Evolutionary conservation across 1,140 invertebrate genomes (phyloP).

Genomic region (Sinella curviseta): DNA sequence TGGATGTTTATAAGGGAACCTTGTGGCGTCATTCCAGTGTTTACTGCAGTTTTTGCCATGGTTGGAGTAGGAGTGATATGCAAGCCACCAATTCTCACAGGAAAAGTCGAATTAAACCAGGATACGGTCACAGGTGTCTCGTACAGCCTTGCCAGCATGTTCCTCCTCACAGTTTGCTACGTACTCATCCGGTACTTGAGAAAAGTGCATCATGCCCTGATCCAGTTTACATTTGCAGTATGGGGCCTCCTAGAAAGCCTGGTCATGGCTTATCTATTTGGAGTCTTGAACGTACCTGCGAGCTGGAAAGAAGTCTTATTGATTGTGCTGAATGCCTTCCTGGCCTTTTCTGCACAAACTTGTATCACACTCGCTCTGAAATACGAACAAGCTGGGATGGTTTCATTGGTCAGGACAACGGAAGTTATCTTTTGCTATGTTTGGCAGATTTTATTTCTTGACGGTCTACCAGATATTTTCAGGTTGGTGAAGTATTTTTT

Average conservation of each 20-base stretch:
- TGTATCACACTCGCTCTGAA: conserved; percentile 40
- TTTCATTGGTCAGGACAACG: conserved; percentile 24
- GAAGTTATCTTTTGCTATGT: neutral
- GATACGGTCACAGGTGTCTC: neutral
- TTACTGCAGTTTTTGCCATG: conserved; percentile 20
- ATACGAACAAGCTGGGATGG: conserved; percentile 37
- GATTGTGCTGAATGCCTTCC: conserved; percentile 18
- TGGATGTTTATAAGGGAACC: conserved; percentile 24
- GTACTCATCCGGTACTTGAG: conserved; percentile 37
- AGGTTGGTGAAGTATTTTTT: no score
- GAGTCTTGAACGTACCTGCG: conserved; percentile 2
- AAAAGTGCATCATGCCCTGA: conserved; percentile 34
- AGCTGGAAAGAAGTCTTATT: conserved; percentile 7
- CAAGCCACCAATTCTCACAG: conserved; percentile 33
- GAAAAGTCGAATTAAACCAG: neutral
- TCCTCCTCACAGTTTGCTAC: conserved; percentile 19
- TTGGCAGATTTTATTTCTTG: neutral
- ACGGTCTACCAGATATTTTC: conserved; percentile 21
- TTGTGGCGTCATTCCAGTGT: conserved; percentile 22
- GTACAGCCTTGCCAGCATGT: conserved; percentile 27
- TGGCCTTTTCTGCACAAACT: conserved; percentile 40
- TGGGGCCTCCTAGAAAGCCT: conserved; percentile 33
- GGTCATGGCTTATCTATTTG: conserved; percentile 5
- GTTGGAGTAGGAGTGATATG: conserved; percentile 25
- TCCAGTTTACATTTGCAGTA: conserved; percentile 23